phyloP scores from a whole-genome alignment of 2,797 vertebrate genomes.

The Pseudomugil tenellus region DNA sequence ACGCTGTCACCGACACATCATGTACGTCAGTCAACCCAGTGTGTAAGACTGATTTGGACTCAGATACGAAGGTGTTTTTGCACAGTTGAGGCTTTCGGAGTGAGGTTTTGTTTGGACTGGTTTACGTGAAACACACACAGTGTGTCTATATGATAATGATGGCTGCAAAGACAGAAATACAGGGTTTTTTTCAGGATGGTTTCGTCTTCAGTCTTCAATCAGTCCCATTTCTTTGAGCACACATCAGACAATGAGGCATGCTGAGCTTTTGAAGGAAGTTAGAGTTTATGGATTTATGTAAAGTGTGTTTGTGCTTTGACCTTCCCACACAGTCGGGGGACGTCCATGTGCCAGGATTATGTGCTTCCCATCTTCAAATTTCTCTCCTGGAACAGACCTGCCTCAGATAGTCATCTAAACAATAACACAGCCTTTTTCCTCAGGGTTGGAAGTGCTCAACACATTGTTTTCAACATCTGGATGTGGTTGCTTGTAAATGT shows the following conservation, averaged over 20 bases:
- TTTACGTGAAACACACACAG: conserved; percentile 31
- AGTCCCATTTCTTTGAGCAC: conserved; percentile 24
- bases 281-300: conserved; percentile 61
- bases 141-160: conserved; percentile 32
- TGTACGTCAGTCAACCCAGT: conserved; percentile 13
- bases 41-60: conserved; percentile 29
- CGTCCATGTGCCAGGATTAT: conserved; percentile 29
- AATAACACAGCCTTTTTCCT: conserved; percentile 17
- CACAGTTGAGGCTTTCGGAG: conserved; percentile 45
- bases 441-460: conserved; percentile 32
- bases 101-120: conserved; percentile 57
- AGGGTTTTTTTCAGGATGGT: conserved; percentile 49
- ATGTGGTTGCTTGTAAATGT: conserved; percentile 14
- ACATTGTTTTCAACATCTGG: conserved; percentile 14
- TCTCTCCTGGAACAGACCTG: conserved; percentile 39
- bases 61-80: conserved; percentile 47
- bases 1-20: conserved; percentile 1
- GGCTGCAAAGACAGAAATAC: conserved; percentile 39
- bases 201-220: conserved; percentile 25
- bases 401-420: conserved; percentile 57
- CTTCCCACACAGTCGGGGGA: conserved; percentile 42
- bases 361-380: conserved; percentile 54
- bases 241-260: conserved; percentile 16
- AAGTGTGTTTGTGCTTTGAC: conserved; percentile 62
- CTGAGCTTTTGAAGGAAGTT: conserved; percentile 48